phyloP scores from a whole-genome alignment of 2,113 vertebrate species.

The Mionectes macconnelli region DNA sequence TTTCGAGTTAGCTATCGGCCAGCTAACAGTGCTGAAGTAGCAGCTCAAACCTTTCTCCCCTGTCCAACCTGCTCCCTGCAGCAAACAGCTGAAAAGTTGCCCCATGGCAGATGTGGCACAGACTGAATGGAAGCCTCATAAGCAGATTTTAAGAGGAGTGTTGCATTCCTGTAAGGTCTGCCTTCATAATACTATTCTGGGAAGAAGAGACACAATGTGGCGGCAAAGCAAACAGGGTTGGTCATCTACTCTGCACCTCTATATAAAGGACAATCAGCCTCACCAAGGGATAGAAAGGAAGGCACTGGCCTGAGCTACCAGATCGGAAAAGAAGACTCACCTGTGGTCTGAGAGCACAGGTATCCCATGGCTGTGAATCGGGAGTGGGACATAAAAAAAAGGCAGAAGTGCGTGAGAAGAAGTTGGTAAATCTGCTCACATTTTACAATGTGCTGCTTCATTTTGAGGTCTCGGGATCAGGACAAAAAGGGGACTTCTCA shows the following conservation, averaged over 20 bases:
- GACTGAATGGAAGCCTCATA: background rate
- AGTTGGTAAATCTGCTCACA: background rate
- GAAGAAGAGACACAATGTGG: background rate
- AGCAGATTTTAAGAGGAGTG: background rate
- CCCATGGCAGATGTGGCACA: background rate
- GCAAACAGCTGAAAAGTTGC: background rate
- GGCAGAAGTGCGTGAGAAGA: background rate
- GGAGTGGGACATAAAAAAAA: rapidly evolving
- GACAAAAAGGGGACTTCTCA: background rate
- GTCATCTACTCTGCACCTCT: background rate
- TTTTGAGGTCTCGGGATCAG: background rate
- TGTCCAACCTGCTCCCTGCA: background rate
- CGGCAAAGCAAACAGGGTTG: background rate
- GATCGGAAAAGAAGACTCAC: background rate
- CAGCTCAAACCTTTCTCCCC: background rate
- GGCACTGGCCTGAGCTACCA: background rate
- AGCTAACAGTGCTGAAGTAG: background rate
- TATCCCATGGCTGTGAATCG: background rate
- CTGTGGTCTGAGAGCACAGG: background rate
- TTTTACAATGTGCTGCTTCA: background rate
- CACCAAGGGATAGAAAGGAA: background rate
- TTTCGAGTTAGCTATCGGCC: background rate
- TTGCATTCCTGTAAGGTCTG: background rate
- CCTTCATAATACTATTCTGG: rapidly evolving
- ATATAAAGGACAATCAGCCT: background rate